These are phyloP conservation scores for Ectemnius continuus DNA, from an alignment of 2,888 invertebrate genomes.

Conservation along the genomic window DNA sequence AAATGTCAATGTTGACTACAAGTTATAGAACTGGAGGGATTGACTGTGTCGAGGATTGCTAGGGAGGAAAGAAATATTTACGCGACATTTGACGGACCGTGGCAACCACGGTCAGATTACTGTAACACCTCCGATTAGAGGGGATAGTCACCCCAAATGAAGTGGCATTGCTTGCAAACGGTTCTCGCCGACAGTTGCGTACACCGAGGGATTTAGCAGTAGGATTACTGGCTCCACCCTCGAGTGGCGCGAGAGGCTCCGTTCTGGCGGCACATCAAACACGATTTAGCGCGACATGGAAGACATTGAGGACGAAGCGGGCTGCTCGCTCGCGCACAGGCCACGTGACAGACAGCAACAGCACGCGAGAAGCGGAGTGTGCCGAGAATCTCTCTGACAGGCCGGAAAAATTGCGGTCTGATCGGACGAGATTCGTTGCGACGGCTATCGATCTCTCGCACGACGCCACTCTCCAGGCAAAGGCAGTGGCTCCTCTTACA, in stretches of 20 bases:
- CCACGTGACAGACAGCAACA: too few species aligned
- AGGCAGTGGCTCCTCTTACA: too few species aligned
- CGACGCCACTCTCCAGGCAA: background rate
- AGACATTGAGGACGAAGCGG: background rate
- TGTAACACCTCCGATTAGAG: background rate
- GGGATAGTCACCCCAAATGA: constrained; percentile 3
- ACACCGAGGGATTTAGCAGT: constrained; percentile 1
- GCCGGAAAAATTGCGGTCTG: too few species aligned
- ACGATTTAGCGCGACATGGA: background rate
- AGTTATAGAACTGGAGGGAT: too few species aligned
- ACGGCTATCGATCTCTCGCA: constrained; percentile 6
- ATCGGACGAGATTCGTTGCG: constrained; percentile 1
- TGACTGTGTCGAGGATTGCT: too few species aligned
- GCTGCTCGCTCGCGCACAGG: too few species aligned
- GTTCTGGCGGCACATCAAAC: background rate
- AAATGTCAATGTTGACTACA: too few species aligned
- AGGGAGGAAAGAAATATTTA: too few species aligned
- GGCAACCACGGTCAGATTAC: too few species aligned
- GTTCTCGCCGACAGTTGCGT: background rate
- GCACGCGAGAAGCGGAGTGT: too few species aligned
- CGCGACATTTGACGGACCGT: too few species aligned
- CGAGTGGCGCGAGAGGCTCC: background rate
- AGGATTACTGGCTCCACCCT: background rate
- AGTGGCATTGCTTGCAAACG: background rate
- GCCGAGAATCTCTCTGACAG: too few species aligned